phyloP scores from a whole-genome alignment of 2,888 invertebrate genomes.

The Frankliniella intonsa region DNA sequence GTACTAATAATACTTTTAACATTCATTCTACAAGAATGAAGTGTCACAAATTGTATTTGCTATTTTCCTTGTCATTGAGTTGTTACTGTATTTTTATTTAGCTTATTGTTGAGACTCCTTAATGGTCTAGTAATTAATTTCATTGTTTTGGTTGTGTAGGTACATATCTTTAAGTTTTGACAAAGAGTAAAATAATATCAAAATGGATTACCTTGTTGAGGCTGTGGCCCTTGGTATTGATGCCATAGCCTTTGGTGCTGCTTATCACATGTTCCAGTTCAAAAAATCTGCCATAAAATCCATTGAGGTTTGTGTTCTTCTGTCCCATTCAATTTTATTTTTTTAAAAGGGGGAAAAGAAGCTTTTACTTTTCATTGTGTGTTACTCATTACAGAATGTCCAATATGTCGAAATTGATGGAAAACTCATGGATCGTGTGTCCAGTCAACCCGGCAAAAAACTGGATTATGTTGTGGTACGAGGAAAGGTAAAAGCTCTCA shows the following conservation, averaged over 20 bases:
- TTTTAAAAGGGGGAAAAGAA: conserved; percentile 32
- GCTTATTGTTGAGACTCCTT: too few species aligned
- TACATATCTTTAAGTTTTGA: too few species aligned
- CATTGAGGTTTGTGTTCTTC: conserved; percentile 57
- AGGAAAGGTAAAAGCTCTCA: conserved; percentile 70
- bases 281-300: conserved; percentile 66
- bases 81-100: too few species aligned
- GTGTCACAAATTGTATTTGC: too few species aligned
- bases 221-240: conserved; percentile 69
- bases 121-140: too few species aligned
- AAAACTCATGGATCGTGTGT: conserved; percentile 56
- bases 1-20: too few species aligned
- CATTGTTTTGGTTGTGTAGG: too few species aligned
- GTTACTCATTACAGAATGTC: conserved; percentile 53
- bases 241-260: conserved; percentile 66
- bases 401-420: conserved; percentile 64
- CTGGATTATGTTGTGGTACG: conserved; percentile 70
- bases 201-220: conserved; percentile 75
- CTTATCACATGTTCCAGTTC: conserved; percentile 68
- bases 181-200: conserved; percentile 34
- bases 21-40: too few species aligned
- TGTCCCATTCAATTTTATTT: conserved; percentile 33
- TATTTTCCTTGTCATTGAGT: too few species aligned
- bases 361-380: not conserved
- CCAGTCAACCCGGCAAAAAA: conserved; percentile 58